Base-by-base conservation (phyloP, 2,888 invertebrate species). In the Myopa testacea region DNA sequence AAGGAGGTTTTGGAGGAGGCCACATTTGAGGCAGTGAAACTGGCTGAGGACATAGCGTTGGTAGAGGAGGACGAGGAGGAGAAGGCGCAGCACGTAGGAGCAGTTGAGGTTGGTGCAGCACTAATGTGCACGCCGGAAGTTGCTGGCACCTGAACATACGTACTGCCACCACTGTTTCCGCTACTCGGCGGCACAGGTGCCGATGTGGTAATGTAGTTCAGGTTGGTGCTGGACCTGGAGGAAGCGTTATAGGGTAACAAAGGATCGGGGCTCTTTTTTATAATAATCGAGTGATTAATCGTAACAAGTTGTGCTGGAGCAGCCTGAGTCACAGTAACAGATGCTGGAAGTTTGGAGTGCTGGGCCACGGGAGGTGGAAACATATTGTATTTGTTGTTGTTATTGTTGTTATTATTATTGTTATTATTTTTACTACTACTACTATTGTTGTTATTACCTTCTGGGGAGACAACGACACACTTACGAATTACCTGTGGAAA, bases 241-340 rank as follows among this genome's bases (percentile, higher is more conserved):
- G 79, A 60, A 73, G 74, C 73, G 73, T 67, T 74, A 26, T 69
- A 65, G 10, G 38, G 63, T 52, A 60, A 70, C 67, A 63, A 58
- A 52, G 87, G 86, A 78, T 89, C 89, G 50, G 87, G 86, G 73
- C 88, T 88, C 83, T 88, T 89, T 81, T 89, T 88, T 52, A 89
- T 88, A 74, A 89, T 88, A 78, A 89, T 89, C 78, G 89, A 88
- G 79, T 89, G 88, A 82, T 89, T 89, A 65, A 89, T 86, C 74
- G 89, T 89, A 58, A 89, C 87, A 75, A 86, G 84, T 82, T 88
- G 88, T 52, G 84, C 65, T 34, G 81, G 78, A 34, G 58, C 26
- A 10, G 73, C 52, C 19, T 63, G 63, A 37, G 63, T 63, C 38
- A 38, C 60, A 8, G 63, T 52, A 45, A 72, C 72, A 34, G 75